Percentiles rank a stretch among this genome's conserved stretches.
Conservation (phyloP, 2,888 invertebrate species). For the Strigamia transsilvanica region DNA sequence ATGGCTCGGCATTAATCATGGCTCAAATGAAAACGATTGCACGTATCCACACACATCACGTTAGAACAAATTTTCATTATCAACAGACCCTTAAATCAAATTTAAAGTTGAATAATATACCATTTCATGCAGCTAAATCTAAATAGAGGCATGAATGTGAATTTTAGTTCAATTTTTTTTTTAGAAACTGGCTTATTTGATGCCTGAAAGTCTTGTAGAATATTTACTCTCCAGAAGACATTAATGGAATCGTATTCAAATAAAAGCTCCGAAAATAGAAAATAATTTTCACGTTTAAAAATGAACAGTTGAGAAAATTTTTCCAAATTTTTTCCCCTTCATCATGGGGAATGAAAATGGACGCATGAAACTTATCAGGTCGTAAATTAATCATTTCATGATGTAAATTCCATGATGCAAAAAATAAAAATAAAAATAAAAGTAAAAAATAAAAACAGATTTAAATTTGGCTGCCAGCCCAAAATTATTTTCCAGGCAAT, state of each 20-base stretch:
- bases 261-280: too few species aligned
- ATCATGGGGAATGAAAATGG: not conserved
- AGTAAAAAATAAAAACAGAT: not conserved
- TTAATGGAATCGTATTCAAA: too few species aligned
- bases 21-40: conserved; percentile 10
- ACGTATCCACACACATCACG: not conserved
- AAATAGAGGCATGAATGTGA: not conserved
- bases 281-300: too few species aligned
- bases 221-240: too few species aligned
- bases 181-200: too few species aligned
- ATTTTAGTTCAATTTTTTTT: too few species aligned
- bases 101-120: not conserved
- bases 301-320: too few species aligned
- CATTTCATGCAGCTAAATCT: not conserved
- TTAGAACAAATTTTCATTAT: not conserved
- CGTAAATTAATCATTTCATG: conserved; percentile 14
- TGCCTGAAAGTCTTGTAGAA: too few species aligned
- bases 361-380: conserved; percentile 13
- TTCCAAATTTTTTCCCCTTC: not conserved
- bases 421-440: too few species aligned
- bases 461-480: conserved; percentile 35
- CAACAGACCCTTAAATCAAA: not conserved
- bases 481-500: not conserved
- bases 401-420: conserved; percentile 1
- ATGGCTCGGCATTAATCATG: conserved; percentile 24